Evolutionary conservation across 64 coral and sea anemone genomes (phyloP), one percentile per base, ranked within the genome.

Genomic region (Dendrophyllia cribrosa): DNA sequence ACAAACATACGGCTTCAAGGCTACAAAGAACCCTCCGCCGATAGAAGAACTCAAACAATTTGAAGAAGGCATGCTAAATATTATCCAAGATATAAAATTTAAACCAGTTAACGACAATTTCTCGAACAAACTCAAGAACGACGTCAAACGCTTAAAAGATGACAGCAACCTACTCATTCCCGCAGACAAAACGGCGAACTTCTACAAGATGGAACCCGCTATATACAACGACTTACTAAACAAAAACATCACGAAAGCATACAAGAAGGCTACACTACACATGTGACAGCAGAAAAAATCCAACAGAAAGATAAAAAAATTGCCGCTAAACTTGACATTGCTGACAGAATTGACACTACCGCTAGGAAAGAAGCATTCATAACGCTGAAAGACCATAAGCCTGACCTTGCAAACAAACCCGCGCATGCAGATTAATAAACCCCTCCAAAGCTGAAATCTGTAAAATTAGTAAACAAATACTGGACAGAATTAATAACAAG

Each of bases 361-460:
- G 62, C 17, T 65, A 65, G 20, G 10, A 65, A 65, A 65, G 17
- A 65, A 4, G 62, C 62, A 65, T 65, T 65, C 13, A 65, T 65
- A 65, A 65, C 62, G 20, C 62, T 65, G 62, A 76, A 65, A 65
- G 62, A 65, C 77, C 79, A 63, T 17, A 59, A 83, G 45, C 55
- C 79, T 16, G 20, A 65, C 62, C 20, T 65, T 17, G 62, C 62
- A 4, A 65, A 65, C 13, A 65, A 65, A 65, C 62, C 62, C n/a
- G n/a, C 4, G 12, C 83, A 9, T 86, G 83, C 64, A n/a, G 83
- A 51, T 24, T 86, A 9, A 70, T 86, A 15, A 86, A 86, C 83
- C 83, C 83, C 47, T 17, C 83, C 25, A 86, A 86, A 86, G n/a
- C 48, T 17, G 83, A 86, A 43, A 86, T 86, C 10, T 9, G 62